Evolutionary conservation across 2,113 vertebrate species (phyloP), one percentile per base, ranked within the genome.

Genomic region (Scortum barcoo): DNA sequence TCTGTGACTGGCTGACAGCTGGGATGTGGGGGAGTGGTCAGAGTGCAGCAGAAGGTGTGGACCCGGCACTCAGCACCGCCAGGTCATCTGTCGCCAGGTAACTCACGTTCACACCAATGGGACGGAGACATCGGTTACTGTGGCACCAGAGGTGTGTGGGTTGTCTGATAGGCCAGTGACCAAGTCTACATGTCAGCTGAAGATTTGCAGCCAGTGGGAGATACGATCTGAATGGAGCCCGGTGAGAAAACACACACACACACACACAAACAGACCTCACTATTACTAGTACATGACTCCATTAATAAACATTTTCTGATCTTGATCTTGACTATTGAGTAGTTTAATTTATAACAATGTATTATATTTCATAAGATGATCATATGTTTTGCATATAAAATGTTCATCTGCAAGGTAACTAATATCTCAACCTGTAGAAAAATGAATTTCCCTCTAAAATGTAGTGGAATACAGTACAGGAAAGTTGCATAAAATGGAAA

Each of bases 151-250:
- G 81, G 94, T 93, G 84, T 99, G 98, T 75, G 95, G 96, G 17
- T 90, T 93, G 85, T 92, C 96, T 88, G 96, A 97, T 54, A 96
- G 94, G 60, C 97, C 97, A 0, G 97, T 96, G 86, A 98, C 97
- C 24, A 95, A 95, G 81, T 96, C 96, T 53, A 95, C 93, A 1
- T 99, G 98, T 91, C 98, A 99, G 93, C 95, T 99, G 80, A 98
- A 98, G 95, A 99, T 99, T 91, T 99, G 97, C 91, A 98, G 97
- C 30, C 96, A 99, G 88, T 99, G 98, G 98, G 96, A 97, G 90
- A 95, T 97, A 75, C 96, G 94, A 74, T 97, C 97, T 0, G 97
- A 98, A 72, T 99, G 98, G 98, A 98, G 95, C 86, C 95, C 95
- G 69, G 97, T 99, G 93, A 85, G 95, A 90, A 60, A 57, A 71